Evolutionary conservation across 2,113 vertebrate genomes (phyloP).

Genomic region (Aix galericulata): DNA sequence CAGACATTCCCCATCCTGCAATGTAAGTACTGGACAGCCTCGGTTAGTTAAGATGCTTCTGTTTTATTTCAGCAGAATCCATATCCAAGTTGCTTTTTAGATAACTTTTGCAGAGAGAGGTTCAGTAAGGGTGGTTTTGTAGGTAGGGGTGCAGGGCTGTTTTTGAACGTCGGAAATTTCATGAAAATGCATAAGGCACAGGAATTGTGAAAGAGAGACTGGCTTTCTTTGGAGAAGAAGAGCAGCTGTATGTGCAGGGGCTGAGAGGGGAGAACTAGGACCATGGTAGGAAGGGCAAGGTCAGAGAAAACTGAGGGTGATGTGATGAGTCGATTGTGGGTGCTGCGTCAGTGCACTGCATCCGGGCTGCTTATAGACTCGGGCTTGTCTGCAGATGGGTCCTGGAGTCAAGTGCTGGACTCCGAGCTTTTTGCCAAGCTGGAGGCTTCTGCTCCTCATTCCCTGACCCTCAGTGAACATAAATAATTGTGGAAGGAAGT

Average conservation of each 20-base stretch:
- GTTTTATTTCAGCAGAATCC: background rate
- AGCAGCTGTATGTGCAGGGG: background rate
- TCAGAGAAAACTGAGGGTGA: background rate
- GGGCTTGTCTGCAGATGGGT: background rate
- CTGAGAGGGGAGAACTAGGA: background rate
- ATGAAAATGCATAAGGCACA: background rate
- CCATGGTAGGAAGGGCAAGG: background rate
- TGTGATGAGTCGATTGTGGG: accelerated
- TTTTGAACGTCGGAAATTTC: background rate
- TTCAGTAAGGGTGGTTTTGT: background rate
- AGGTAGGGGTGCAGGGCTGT: background rate
- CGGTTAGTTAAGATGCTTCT: background rate
- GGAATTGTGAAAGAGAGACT: background rate
- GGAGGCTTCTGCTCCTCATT: background rate
- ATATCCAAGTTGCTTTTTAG: background rate
- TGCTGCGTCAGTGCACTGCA: background rate
- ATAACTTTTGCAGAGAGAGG: background rate
- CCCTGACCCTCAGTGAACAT: background rate
- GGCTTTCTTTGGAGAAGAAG: background rate
- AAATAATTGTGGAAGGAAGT: background rate
- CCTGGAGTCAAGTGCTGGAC: background rate
- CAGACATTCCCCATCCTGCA: background rate
- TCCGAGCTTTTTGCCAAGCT: background rate
- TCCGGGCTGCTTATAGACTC: background rate
- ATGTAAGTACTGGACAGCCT: background rate